Base-by-base conservation (phyloP, 2,888 invertebrate species). In the Muscina levida region DNA sequence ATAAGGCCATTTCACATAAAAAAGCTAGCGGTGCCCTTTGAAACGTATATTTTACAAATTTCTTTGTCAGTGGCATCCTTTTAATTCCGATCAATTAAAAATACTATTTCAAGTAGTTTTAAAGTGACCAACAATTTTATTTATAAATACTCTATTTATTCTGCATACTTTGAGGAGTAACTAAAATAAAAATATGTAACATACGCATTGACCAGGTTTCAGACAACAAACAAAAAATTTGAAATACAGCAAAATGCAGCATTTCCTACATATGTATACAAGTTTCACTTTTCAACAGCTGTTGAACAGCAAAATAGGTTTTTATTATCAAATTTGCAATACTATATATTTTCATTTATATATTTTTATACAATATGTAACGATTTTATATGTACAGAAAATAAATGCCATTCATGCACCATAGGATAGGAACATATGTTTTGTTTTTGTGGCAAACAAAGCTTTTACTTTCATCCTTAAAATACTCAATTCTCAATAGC, bases 361-460 rank as follows among this genome's bases (percentile, higher is more conserved):
- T 19, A 59, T 19, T 31, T 57, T 10, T n/a, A 42, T 62, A 42
- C 11, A 57, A n/a, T 57, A 59, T 46, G n/a, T 59, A 59, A 37
- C 4, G 3, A 31, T 31, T 31, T 3, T 31, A 31, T 31, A 44
- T 24, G 48, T 53, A 31, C 62, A 48, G 39, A n/a, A 17, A 37
- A 39, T 46, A 57, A 15, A 15, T 62, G 62, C 39, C 39, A 62
- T 62, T 5, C 8, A 31, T 31, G 8, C 31, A 31, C 8, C 19
- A 42, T 59, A 11, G 5, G 19, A 24, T 37, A 17, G 85, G 3
- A 83, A 84, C 84, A 84, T 86, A 83, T 86, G 86, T 86, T 87
- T 84, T 86, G 84, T 86, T 85, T 85, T 85, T 84, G 85, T 85
- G 39, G 67, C 85, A 85, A n/a, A n/a, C 83, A 84, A 44, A 48